Evolutionary conservation across 2,797 vertebrate genomes (phyloP).

Genomic region (Typhlichthys subterraneus): DNA sequence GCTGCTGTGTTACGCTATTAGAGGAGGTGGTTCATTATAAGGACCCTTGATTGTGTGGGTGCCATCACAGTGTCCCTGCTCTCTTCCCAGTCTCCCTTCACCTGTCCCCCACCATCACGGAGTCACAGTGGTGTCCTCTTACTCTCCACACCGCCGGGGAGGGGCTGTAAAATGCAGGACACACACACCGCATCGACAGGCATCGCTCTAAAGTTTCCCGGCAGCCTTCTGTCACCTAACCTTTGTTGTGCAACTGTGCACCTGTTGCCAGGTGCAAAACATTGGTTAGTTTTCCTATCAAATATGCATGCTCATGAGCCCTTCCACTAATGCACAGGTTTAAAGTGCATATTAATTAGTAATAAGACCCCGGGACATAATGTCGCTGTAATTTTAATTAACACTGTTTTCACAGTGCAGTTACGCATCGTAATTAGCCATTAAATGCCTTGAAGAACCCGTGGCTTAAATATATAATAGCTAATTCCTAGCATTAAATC

Average conservation of each 20-base stretch:
- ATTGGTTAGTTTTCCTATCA: slow-evolving; percentile 64
- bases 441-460: slow-evolving; percentile 34
- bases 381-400: slow-evolving; percentile 33
- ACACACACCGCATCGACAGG: slow-evolving; percentile 49
- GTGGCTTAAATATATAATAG: slow-evolving; percentile 10
- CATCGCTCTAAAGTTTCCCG: slow-evolving; percentile 64
- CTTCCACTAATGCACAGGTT: slow-evolving; percentile 39
- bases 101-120: slow-evolving; percentile 20
- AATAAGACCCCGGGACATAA: slow-evolving; percentile 21
- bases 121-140: slow-evolving; percentile 42
- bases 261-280: slow-evolving; percentile 68
- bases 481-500: slow-evolving; percentile 13
- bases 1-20: no score
- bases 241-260: slow-evolving; percentile 52
- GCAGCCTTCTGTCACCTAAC: slow-evolving; percentile 56
- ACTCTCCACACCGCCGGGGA: slow-evolving; percentile 58
- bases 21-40: no score
- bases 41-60: no score
- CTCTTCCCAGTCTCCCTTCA: not conserved
- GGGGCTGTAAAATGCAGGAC: slow-evolving; percentile 33
- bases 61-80: no score
- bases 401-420: slow-evolving; percentile 22
- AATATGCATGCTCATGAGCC: slow-evolving; percentile 61
- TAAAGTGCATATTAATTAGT: slow-evolving; percentile 43
- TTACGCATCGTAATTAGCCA: slow-evolving; percentile 31